phyloP scores from a whole-genome alignment of 2,797 vertebrate genomes.

The Siniperca undulata region DNA sequence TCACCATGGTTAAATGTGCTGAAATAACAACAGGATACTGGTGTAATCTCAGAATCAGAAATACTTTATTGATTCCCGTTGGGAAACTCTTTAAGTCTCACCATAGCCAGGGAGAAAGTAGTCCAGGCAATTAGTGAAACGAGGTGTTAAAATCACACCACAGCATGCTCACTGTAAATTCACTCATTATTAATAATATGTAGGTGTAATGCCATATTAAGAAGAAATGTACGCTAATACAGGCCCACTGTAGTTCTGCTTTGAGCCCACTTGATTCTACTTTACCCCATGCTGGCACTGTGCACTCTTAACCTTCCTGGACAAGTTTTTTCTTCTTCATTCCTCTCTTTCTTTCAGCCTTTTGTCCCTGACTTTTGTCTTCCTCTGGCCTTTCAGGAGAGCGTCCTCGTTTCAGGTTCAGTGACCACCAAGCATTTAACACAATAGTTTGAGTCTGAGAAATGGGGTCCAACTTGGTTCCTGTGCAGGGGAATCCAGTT shows the following conservation, averaged over 20 bases:
- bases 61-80: too few species aligned
- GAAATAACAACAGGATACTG: slow-evolving; percentile 18
- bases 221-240: background rate
- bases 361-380: slow-evolving; percentile 67
- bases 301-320: slow-evolving; percentile 59
- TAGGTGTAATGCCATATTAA: background rate
- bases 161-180: background rate
- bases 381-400: slow-evolving; percentile 63
- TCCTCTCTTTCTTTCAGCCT: slow-evolving; percentile 63
- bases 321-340: slow-evolving; percentile 44
- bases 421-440: slow-evolving; percentile 58
- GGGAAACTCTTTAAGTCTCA: background rate
- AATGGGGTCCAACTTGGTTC: slow-evolving; percentile 29
- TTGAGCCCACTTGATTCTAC: background rate
- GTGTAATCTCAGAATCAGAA: background rate
- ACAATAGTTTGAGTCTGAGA: slow-evolving; percentile 62
- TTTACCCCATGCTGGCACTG: slow-evolving; percentile 37
- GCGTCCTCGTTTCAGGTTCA: slow-evolving; percentile 77
- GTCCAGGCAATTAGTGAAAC: slow-evolving; percentile 7
- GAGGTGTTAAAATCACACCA: slow-evolving; percentile 9
- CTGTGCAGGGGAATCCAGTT: slow-evolving; percentile 49
- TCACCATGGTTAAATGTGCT: slow-evolving; percentile 10
- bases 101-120: background rate
- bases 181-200: background rate
- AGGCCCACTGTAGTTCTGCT: background rate